A percentile compares a stretch with the other conserved stretches of the same genome.
Conservation (phyloP, 2,113 vertebrate genomes). For the Dascyllus trimaculatus region DNA sequence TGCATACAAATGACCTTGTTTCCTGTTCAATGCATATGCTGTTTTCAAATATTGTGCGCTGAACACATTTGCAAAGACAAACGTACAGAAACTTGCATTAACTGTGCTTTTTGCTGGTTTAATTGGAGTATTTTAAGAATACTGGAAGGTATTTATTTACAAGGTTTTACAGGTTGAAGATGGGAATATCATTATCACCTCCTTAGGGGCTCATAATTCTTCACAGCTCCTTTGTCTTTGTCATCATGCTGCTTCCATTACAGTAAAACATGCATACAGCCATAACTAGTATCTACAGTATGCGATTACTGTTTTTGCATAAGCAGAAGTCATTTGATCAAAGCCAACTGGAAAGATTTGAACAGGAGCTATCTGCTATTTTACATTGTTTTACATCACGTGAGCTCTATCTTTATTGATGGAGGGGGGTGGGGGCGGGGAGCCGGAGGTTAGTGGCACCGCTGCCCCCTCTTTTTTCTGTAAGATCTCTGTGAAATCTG, state of each 20-base stretch:
- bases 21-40: constrained; percentile 58
- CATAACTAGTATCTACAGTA: neutral
- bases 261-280: neutral
- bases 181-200: neutral
- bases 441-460: neutral
- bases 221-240: neutral
- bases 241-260: neutral
- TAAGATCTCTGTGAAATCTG: neutral
- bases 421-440: too few species aligned
- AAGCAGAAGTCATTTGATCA: neutral
- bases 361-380: neutral
- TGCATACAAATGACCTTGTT: constrained; percentile 70
- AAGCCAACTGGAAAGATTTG: neutral
- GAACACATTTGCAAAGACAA: constrained; percentile 41
- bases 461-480: neutral
- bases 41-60: constrained; percentile 61
- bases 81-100: constrained; percentile 28
- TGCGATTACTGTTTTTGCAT: constrained; percentile 3
- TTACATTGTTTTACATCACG: neutral
- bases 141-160: neutral
- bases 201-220: neutral
- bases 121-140: neutral
- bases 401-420: neutral
- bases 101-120: constrained; percentile 1
- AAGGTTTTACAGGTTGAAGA: constrained; percentile 31